These are phyloP conservation scores for Drosophila miranda DNA, from an alignment of 1,140 invertebrate species.

Conservation along the genomic window DNA sequence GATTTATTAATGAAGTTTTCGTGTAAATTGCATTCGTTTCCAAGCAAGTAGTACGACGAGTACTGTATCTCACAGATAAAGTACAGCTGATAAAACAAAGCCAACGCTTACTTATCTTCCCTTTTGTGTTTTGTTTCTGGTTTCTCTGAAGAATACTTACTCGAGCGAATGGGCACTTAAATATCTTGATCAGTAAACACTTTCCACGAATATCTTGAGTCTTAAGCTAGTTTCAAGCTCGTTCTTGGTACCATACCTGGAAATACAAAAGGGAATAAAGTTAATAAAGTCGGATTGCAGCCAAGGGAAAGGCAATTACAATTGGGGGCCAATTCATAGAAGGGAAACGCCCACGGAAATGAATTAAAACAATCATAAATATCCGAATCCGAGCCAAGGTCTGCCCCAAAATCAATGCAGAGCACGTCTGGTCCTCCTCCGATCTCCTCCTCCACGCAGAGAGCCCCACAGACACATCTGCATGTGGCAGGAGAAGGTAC, in stretches of 20 bases:
- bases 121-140: too few relatives aligned
- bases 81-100: not conserved
- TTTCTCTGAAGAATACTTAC: constrained; percentile 22
- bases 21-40: constrained; percentile 23
- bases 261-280: constrained; percentile 14
- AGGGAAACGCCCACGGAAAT: constrained; percentile 41
- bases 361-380: constrained; percentile 57
- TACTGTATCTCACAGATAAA: constrained; percentile 27
- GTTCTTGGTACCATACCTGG: constrained; percentile 34
- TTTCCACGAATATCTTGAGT: constrained; percentile 25
- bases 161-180: not conserved
- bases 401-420: constrained; percentile 50
- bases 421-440: constrained; percentile 22
- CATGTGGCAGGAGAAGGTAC: constrained; percentile 39
- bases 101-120: constrained; percentile 23
- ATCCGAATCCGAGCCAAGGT: constrained; percentile 47
- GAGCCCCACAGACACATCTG: constrained; percentile 42
- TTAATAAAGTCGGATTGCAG: constrained; percentile 35
- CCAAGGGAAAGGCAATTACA: constrained; percentile 37
- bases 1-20: constrained; percentile 48
- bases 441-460: constrained; percentile 17
- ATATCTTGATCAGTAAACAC: constrained; percentile 6
- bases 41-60: constrained; percentile 3
- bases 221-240: constrained; percentile 1
- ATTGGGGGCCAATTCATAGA: constrained; percentile 10